A percentile compares a stretch with the other conserved stretches of the same genome.
These are phyloP conservation scores for Thinocorus orbignyianus DNA, from an alignment of 2,113 vertebrate genomes.

Conservation along the genomic window DNA sequence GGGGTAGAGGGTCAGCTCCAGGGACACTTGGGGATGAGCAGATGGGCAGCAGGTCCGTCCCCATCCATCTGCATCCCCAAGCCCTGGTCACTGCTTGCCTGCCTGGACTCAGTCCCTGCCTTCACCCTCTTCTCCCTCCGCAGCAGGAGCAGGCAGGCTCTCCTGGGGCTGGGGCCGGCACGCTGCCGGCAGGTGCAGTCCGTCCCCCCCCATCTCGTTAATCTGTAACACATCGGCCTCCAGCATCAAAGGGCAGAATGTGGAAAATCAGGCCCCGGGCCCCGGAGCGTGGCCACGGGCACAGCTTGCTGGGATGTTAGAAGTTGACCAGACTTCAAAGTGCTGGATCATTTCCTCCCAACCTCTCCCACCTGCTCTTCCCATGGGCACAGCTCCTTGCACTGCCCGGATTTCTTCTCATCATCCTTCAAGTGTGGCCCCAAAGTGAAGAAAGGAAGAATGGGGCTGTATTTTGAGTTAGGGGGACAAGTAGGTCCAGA, in stretches of 20 bases:
- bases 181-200: not conserved
- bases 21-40: not conserved
- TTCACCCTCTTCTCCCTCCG: accelerated
- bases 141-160: not conserved
- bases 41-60: not conserved
- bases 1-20: accelerated
- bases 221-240: constrained; percentile 21
- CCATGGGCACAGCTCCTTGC: not conserved
- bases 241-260: constrained; percentile 30
- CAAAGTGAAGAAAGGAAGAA: accelerated
- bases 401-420: not conserved
- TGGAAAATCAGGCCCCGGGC: not conserved
- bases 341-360: not conserved
- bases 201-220: not conserved
- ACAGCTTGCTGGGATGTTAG: not conserved
- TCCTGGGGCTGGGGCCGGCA: not conserved
- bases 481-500: accelerated
- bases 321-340: constrained; percentile 59
- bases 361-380: not conserved
- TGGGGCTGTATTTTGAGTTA: not conserved
- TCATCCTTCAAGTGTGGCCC: not conserved
- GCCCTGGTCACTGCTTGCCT: not conserved
- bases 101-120: not conserved
- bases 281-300: constrained; percentile 16
- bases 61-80: not conserved